phyloP scores from a whole-genome alignment of 2,888 invertebrate species.

The Acleris holmiana region DNA sequence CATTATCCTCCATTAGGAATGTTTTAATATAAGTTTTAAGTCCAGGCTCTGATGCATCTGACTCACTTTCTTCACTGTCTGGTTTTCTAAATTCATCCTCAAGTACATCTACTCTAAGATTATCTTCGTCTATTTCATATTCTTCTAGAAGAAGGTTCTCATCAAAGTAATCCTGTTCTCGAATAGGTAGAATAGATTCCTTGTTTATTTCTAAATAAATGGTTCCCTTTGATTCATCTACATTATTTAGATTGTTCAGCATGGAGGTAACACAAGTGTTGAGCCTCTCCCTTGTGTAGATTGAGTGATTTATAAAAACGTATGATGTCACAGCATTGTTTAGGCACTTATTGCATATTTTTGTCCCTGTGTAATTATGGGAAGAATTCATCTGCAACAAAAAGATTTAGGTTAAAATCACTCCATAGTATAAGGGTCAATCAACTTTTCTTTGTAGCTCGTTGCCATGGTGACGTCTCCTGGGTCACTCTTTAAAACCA shows the following conservation, averaged over 20 bases:
- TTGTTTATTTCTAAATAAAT: constrained; percentile 68
- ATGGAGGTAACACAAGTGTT: constrained; percentile 61
- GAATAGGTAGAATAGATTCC: constrained; percentile 58
- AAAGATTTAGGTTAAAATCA: constrained; percentile 47
- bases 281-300: constrained; percentile 61
- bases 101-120: constrained; percentile 63
- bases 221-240: constrained; percentile 51
- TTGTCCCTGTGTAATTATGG: constrained; percentile 63
- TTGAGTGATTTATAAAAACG: constrained; percentile 61
- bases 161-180: constrained; percentile 48
- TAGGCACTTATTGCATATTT: constrained; percentile 73
- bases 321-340: constrained; percentile 66
- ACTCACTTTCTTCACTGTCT: constrained; percentile 53
- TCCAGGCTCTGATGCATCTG: constrained; percentile 39
- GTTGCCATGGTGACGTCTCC: too few relatives aligned
- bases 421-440: too few relatives aligned
- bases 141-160: constrained; percentile 47
- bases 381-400: constrained; percentile 70
- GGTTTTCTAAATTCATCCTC: constrained; percentile 76
- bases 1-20: constrained; percentile 20
- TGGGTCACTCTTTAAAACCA: too few relatives aligned
- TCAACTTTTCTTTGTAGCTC: too few relatives aligned
- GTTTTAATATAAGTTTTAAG: constrained; percentile 27
- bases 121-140: constrained; percentile 54
- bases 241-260: constrained; percentile 55